These are phyloP conservation scores for Haemorhous mexicanus DNA, from an alignment of 2,113 vertebrate genomes.

Conservation along the genomic window DNA sequence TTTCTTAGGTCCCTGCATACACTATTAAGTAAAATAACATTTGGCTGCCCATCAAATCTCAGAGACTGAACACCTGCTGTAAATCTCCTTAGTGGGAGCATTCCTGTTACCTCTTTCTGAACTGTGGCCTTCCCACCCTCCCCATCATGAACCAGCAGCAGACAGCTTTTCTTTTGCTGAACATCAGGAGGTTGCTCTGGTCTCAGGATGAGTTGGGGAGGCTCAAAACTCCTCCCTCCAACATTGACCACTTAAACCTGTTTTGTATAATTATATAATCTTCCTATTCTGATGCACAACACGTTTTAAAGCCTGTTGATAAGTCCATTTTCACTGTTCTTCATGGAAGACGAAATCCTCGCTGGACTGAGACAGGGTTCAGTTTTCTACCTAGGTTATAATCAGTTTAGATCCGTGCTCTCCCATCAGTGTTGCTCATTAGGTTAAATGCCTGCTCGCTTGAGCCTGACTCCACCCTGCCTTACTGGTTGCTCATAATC, in stretches of 20 bases:
- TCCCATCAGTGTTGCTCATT: not conserved
- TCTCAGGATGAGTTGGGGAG: not conserved
- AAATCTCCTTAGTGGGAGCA: not conserved
- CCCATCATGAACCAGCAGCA: not conserved
- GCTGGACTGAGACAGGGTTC: not conserved
- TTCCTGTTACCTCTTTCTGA: not conserved
- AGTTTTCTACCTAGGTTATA: not conserved
- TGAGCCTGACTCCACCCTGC: not conserved
- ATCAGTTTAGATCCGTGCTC: not conserved
- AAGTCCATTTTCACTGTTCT: not conserved
- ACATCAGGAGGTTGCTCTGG: not conserved
- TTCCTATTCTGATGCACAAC: not conserved
- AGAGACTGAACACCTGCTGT: not conserved
- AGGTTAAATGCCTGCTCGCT: not conserved
- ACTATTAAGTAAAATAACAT: not conserved
- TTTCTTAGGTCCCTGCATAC: not conserved
- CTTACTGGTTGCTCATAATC: not conserved
- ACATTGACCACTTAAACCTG: not conserved
- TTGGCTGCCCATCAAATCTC: not conserved
- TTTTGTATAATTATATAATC: not conserved
- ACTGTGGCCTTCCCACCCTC: not conserved
- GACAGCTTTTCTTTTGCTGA: not conserved
- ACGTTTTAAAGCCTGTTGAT: not conserved
- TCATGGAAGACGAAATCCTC: fast-evolving
- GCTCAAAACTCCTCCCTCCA: not conserved